Base-by-base conservation (phyloP, 92 coral and sea anemone species). In the Phenganax stokvisi region DNA sequence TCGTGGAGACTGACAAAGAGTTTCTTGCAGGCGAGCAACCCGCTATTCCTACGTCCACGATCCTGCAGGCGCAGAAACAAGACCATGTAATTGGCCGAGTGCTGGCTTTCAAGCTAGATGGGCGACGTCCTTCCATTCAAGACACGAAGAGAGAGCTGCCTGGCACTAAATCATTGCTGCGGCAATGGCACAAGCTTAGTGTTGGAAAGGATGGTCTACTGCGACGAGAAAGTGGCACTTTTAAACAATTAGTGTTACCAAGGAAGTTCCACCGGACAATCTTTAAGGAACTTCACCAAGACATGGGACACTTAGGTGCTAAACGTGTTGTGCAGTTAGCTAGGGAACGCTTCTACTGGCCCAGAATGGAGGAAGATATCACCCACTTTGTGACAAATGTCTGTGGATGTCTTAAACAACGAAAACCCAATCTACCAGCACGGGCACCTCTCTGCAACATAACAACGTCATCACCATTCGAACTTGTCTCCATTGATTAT, bases 141-240 rank as follows among this genome's bases (percentile, higher is more conserved):
- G 77, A 87, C 47, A 62, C 84, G 30, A 86, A 84, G 51, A 12
- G 58, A 65, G 87, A 87, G 69, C 68, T 80, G 52, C 79, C 89
- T 11, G 76, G 70, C 44, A 80, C 74, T 30, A 83, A 72, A 80
- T 71, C 84, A 65, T 17, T 71, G 31, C 78, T 84, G 15, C 89
- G 75, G 6, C 73, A 30, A 37, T 15, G 73, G 73, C 73, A 68
- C 54, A 37, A 37, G 20, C 73, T 68, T 2, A 68, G 47, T 12
- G 47, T 68, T 37, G 73, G 73, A 68, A 68, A 68, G 16, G 73
- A 68, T 20, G 73, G 73, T 30, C 13, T 68, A 37, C 20, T 68
- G 20, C 52, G 73, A 30, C 52, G 73, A 10, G 54, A 68, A 68
- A 68, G 73, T 68, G 73, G 73, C n/a, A 13, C 54, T 7, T 9